Evolutionary conservation across 2,888 invertebrate species (phyloP).

Genomic region (Hipparchia semele): DNA sequence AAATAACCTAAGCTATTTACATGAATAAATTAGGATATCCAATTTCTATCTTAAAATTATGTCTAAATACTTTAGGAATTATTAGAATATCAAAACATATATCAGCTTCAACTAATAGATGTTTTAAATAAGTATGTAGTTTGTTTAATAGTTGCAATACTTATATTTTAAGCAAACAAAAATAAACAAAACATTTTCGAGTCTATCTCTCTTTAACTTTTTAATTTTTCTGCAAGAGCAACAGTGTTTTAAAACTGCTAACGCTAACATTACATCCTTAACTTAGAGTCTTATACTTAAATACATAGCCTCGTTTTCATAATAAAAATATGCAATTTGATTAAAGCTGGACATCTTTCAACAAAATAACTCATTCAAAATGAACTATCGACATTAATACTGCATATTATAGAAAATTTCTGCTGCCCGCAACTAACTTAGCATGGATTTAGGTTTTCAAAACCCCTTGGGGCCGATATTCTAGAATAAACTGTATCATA

Average conservation of each 20-base stretch:
- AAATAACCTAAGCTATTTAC: constrained; percentile 12
- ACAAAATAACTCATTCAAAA: background rate
- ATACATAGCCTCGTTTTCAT: constrained; percentile 13
- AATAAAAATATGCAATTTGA: background rate
- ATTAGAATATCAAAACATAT: background rate
- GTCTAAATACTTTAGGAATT: background rate
- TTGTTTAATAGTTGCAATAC: background rate
- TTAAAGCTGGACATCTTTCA: background rate
- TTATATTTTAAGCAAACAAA: background rate
- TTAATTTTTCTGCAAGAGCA: background rate
- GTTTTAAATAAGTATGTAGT: background rate
- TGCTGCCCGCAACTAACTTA: background rate
- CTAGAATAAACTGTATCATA: no score
- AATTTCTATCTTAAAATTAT: background rate
- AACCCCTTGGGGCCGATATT: no score
- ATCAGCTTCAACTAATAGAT: background rate
- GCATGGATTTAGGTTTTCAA: no score
- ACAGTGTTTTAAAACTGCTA: background rate
- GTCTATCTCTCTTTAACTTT: background rate
- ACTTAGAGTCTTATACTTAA: background rate
- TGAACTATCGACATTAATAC: background rate
- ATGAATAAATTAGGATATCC: constrained; percentile 1
- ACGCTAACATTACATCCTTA: background rate
- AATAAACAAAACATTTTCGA: background rate
- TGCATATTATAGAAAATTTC: background rate